A percentile compares a stretch with the other conserved stretches of the same genome.
Conservation (phyloP, 2,797 vertebrate species). For the Carduelis carduelis region DNA sequence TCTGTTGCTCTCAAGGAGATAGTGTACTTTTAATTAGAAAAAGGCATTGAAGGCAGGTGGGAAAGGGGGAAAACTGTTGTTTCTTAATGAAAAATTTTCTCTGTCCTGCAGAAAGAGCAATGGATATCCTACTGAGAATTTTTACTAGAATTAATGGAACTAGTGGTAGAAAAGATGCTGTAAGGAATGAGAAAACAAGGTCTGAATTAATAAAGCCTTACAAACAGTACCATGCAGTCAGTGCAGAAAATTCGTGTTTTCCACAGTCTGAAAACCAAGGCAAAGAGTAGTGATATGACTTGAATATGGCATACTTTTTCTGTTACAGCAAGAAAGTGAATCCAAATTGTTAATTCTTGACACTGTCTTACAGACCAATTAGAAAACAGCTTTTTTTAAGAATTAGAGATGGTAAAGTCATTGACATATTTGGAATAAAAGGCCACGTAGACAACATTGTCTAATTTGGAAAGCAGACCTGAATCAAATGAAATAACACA, state of each 20-base stretch:
- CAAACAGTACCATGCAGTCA: neutral
- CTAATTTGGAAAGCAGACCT: slow-evolving; percentile 6
- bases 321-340: neutral
- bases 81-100: neutral
- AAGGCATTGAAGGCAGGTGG: neutral
- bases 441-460: neutral
- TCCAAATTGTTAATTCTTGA: neutral
- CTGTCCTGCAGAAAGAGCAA: neutral
- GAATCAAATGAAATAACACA: neutral
- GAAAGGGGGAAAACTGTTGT: neutral
- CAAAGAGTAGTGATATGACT: neutral
- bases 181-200: neutral
- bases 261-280: neutral
- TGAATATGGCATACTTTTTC: neutral
- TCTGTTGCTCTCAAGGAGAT: neutral
- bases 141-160: neutral
- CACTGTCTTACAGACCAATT: neutral
- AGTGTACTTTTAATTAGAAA: neutral
- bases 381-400: neutral
- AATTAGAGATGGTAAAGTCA: neutral
- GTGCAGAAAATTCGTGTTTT: neutral
- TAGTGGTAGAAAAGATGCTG: neutral
- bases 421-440: neutral
- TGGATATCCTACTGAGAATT: neutral
- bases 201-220: neutral